Evolutionary conservation across 2,888 invertebrate genomes (phyloP).

Genomic region (Marronus borbonicus): DNA sequence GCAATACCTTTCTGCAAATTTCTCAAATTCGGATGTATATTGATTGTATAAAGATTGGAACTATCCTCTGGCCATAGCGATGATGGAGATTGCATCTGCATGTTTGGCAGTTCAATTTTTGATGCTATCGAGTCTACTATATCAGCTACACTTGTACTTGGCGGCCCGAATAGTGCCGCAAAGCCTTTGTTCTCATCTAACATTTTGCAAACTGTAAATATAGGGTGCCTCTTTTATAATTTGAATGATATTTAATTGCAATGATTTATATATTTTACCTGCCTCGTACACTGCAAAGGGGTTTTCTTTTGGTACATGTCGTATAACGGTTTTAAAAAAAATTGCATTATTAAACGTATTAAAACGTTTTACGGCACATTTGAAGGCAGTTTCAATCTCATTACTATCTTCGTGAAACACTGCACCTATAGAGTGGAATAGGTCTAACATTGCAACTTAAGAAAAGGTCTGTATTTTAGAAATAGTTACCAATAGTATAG

Average conservation of each 20-base stretch:
- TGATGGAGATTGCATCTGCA: conserved; percentile 74
- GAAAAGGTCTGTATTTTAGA: not conserved
- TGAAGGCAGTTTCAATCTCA: conserved; percentile 75
- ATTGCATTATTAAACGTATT: conserved; percentile 64
- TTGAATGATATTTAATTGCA: too few relatives aligned
- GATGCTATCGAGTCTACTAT: conserved; percentile 89
- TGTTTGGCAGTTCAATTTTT: conserved; percentile 87
- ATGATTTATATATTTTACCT: conserved; percentile 59
- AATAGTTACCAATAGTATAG: conserved; percentile 35
- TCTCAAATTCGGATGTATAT: conserved; percentile 81
- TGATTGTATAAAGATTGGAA: conserved; percentile 68
- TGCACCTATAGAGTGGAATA: conserved; percentile 58
- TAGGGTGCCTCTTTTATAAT: too few relatives aligned
- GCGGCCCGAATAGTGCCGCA: conserved; percentile 88
- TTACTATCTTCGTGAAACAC: conserved; percentile 71
- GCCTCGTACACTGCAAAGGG: conserved; percentile 63
- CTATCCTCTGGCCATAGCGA: conserved; percentile 70
- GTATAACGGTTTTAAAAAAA: conserved; percentile 61
- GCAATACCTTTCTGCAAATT: conserved; percentile 78
- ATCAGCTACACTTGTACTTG: conserved; percentile 76
- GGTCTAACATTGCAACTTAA: not conserved
- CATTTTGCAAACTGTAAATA: conserved; percentile 73
- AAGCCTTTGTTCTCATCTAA: conserved; percentile 75
- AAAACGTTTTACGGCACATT: conserved; percentile 73
- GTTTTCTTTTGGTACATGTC: conserved; percentile 60